Conservation (phyloP, 2,888 invertebrate species). For the Cantharis rufa region DNA sequence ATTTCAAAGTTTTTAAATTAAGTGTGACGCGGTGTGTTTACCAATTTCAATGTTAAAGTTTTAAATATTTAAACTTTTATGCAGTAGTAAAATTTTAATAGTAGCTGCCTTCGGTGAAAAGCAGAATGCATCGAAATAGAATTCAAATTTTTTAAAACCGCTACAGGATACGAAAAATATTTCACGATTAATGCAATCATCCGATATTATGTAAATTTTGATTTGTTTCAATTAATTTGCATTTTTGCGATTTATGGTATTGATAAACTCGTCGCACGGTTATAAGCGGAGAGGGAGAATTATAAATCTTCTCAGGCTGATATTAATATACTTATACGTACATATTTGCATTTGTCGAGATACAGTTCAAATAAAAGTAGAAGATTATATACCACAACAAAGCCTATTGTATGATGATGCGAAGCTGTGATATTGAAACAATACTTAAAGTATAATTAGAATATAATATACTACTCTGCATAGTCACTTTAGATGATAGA, state of each 20-base stretch:
- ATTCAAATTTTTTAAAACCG: too few relatives aligned
- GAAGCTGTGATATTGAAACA: too few relatives aligned
- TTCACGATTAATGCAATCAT: too few relatives aligned
- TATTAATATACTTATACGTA: neutral
- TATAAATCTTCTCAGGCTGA: neutral
- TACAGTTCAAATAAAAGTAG: neutral
- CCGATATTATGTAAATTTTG: neutral
- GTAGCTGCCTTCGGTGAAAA: neutral
- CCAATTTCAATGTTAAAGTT: neutral
- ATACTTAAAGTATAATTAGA: too few relatives aligned
- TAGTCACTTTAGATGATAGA: too few relatives aligned
- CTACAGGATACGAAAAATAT: too few relatives aligned
- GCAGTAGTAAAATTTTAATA: neutral
- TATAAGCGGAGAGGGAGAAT: neutral
- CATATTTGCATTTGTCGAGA: neutral
- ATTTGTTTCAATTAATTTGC: neutral
- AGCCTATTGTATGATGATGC: too few relatives aligned
- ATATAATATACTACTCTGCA: too few relatives aligned
- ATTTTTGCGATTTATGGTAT: neutral
- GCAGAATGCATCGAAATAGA: neutral
- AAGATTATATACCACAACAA: neutral
- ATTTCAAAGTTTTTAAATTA: neutral
- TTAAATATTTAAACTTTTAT: neutral
- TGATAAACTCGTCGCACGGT: neutral
- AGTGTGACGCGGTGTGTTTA: neutral